A percentile compares a stretch with the other conserved stretches of the same genome.
Conservation (phyloP, 2,888 invertebrate species). For the Lasioglossum leucozonium region DNA sequence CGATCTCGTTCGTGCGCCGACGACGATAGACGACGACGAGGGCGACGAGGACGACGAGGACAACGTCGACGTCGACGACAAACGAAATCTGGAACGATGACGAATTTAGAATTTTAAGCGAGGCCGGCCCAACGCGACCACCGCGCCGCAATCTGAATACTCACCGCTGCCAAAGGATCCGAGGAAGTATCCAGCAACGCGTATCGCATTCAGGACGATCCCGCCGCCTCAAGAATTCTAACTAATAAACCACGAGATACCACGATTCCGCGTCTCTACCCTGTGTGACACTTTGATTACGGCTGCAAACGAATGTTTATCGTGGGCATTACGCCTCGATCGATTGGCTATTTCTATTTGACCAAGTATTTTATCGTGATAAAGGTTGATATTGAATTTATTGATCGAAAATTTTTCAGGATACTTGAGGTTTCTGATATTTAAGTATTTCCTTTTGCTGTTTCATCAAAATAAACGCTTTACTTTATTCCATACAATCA, state of each 20-base stretch:
- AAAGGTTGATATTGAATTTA: background rate
- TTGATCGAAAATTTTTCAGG: background rate
- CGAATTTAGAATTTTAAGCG: conserved; percentile 63
- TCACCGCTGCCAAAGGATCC: conserved; percentile 2
- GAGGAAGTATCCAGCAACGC: background rate
- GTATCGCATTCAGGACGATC: background rate
- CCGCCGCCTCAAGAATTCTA: background rate
- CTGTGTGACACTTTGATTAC: background rate
- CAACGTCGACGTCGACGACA: conserved; percentile 39
- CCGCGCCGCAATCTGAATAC: conserved; percentile 35
- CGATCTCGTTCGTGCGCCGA: conserved; percentile 57
- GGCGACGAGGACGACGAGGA: conserved; percentile 59
- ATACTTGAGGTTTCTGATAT: too few species aligned
- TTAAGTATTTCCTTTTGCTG: too few species aligned
- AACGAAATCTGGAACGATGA: conserved; percentile 60
- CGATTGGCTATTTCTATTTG: background rate
- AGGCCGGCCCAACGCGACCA: background rate
- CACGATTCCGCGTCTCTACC: background rate
- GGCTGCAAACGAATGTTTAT: background rate
- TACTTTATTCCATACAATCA: too few species aligned
- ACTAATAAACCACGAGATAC: background rate
- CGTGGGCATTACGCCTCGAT: background rate
- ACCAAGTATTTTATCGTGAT: background rate
- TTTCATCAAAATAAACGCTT: too few species aligned
- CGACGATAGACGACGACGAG: conserved; percentile 41